These are phyloP conservation scores for Pyrrhia umbra DNA, from an alignment of 2,888 invertebrate genomes.

Conservation along the genomic window DNA sequence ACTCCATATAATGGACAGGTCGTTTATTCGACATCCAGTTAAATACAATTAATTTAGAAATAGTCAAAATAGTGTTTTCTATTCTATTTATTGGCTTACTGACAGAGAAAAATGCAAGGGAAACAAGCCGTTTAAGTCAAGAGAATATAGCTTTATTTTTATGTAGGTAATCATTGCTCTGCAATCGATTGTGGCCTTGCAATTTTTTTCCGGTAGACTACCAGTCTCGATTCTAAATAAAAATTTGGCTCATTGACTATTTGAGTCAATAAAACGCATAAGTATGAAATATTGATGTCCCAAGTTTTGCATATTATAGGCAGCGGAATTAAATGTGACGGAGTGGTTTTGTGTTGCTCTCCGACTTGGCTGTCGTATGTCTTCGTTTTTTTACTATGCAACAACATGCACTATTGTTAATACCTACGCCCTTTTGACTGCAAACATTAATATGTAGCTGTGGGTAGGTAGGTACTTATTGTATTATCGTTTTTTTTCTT, in stretches of 20 bases:
- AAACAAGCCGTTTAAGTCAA: neutral
- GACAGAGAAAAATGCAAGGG: neutral
- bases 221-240: conserved; percentile 24
- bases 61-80: too few species aligned
- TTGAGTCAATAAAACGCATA: conserved; percentile 49
- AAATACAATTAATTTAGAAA: too few species aligned
- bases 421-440: conserved; percentile 6
- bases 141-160: neutral
- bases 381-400: conserved; percentile 3
- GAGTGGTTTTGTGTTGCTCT: conserved; percentile 26
- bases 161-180: neutral
- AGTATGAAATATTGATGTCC: conserved; percentile 35
- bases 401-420: conserved; percentile 13
- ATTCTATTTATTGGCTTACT: too few species aligned
- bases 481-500: too few species aligned
- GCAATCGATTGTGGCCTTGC: neutral
- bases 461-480: too few species aligned
- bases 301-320: conserved; percentile 15
- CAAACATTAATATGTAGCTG: conserved; percentile 8
- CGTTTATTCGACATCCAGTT: too few species aligned
- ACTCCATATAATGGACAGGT: too few species aligned
- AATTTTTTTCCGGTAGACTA: neutral
- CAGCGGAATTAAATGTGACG: conserved; percentile 41
- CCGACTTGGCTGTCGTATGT: conserved; percentile 3
- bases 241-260: conserved; percentile 22